Base-by-base conservation (phyloP, 1,140 invertebrate genomes). In the Drosophila bocqueti region DNA sequence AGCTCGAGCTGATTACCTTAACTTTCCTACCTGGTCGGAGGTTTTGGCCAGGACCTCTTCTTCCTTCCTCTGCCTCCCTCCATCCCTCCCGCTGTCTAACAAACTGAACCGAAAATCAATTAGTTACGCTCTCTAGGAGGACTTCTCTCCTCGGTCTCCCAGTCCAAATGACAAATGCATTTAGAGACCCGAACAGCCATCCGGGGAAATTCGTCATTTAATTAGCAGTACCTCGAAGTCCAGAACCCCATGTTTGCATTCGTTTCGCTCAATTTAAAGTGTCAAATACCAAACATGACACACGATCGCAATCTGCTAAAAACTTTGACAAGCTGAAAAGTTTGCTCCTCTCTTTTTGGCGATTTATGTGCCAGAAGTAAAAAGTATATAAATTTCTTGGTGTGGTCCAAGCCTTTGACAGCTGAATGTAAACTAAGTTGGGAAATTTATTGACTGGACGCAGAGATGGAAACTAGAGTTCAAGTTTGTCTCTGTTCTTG, bases 211-310 rank as follows among this genome's bases (percentile, higher is more conserved):
- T 89, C 74, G 81, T 79, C 81, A 82, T 81, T 85, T 75, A 80
- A 80, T 80, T 80, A 75, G 77, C 67, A 46, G 26, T 36, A 57
- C 65, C 50, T 18, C 43, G 31, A 40, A 69, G 15, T 47, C 18
- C 54, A 47, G 46, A 49, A 50, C 65, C 26, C 69, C 66, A 63
- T 83, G 79, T 73, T 81, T 59, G 65, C 81, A 87, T 90, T 89
- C 81, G 84, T 68, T 72, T 57, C 81, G 78, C 84, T 78, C 77
- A 87, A 89, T 87, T 87, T 72, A 79, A 76, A 71, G 81, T 81
- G 85, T 72, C 81, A 87, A 87, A 81, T 78, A 80, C 76, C 80
- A 77, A 77, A 80, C 81, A 81, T 77, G 81, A 83, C 82, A 85
- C 66, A 85, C 81, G 81, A 83, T 83, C 79, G 57, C 82, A 67